Evolutionary conservation across 2,888 invertebrate species (phyloP), one percentile per base, ranked within the genome.

Genomic region (Eupithecia dodoneata): DNA sequence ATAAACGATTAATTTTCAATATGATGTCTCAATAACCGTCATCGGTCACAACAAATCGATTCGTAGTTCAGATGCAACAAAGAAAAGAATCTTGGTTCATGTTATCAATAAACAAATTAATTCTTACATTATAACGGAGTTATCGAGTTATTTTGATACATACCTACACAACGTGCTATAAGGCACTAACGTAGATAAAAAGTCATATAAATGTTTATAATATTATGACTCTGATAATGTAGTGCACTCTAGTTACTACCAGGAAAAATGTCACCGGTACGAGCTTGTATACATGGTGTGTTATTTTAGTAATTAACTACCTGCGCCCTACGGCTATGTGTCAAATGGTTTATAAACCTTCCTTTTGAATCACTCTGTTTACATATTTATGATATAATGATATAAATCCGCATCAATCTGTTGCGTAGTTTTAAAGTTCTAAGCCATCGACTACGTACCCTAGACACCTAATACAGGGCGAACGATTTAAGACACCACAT

Each of bases 21-120:
- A n/a, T 55, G 9, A 30, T 55, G n/a, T 18, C 4, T 55, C 7
- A 2, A 18, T 55, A 55, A 18, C 55, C n/a, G n/a, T 6, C 15
- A 52, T 52, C 52, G 15, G 15, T 15, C 15, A 52, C 15, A 55
- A 55, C n/a, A 55, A 55, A 55, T 9, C n/a, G 7, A 18, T 59
- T 3, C 18, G 5, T 59, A 59, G 9, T 18, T 59, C 59, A 59
- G 18, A 18, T 59, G 59, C 59, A 18, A 59, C 10, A 59, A 59
- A 18, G 59, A 59, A 55, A 59, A 59, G 59, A 10, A 18, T 18
- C 18, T 10, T 9, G 59, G 9, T n/a, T 59, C 9, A 18, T 18
- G 59, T 59, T 59, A 59, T 59, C 59, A 18, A 59, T 10, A 59
- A 59, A 59, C 55, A 59, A 59, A 59, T 59, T 59, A 59, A 59